phyloP scores from a whole-genome alignment of 2,797 vertebrate species.

The Yasuhikotakia modesta region DNA sequence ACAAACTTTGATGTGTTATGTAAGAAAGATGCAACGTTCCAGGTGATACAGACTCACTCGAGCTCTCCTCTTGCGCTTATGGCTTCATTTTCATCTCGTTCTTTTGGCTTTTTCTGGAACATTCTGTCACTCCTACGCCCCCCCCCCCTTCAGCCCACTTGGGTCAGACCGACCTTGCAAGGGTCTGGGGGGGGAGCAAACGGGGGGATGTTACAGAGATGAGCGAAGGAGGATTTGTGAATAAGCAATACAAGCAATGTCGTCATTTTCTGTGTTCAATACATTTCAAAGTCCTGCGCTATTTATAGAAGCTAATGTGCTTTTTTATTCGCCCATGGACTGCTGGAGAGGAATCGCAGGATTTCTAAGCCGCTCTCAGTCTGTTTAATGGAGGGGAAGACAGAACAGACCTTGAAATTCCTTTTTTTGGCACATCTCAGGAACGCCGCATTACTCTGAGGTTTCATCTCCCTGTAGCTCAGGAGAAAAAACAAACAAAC shows the following conservation, averaged over 20 bases:
- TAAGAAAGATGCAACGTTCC: slow-evolving; percentile 4
- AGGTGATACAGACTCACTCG: slow-evolving; percentile 16
- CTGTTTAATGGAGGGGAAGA: slow-evolving; percentile 6
- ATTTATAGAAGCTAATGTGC: slow-evolving; percentile 40
- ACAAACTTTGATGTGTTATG: slow-evolving; percentile 21
- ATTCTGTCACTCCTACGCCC: slow-evolving; percentile 18
- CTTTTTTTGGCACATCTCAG: neutral
- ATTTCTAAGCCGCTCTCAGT: slow-evolving; percentile 34
- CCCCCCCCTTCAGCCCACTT: slow-evolving; percentile 29
- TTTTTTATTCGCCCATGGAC: slow-evolving; percentile 36
- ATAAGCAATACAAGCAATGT: slow-evolving; percentile 27
- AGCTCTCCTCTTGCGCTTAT: slow-evolving; percentile 5
- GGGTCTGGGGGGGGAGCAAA: slow-evolving; percentile 7
- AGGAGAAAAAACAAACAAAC: neutral
- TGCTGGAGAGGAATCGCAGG: slow-evolving; percentile 27
- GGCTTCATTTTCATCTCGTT: slow-evolving; percentile 2
- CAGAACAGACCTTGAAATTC: slow-evolving; percentile 19
- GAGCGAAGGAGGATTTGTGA: slow-evolving; percentile 16
- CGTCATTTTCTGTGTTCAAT: slow-evolving; percentile 34
- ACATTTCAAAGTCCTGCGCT: slow-evolving; percentile 35
- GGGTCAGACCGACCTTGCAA: slow-evolving; percentile 49
- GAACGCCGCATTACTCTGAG: slow-evolving; percentile 6
- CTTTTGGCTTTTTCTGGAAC: slow-evolving; percentile 17
- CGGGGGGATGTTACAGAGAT: slow-evolving; percentile 4
- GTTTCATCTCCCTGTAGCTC: neutral